Conservation (phyloP, 2,888 invertebrate species). For the Operophtera brumata region DNA sequence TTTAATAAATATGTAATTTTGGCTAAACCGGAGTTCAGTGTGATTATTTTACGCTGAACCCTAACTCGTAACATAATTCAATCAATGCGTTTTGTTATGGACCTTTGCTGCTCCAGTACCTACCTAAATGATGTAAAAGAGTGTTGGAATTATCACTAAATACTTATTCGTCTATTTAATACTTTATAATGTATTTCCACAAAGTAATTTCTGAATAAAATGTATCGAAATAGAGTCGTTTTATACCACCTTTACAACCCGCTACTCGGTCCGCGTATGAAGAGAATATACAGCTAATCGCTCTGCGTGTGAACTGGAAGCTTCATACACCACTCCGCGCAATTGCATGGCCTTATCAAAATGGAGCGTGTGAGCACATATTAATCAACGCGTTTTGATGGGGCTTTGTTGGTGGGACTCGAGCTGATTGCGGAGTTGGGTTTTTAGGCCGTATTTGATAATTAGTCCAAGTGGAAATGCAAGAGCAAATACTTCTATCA, state of each 20-base stretch:
- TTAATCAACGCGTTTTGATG: conserved; percentile 46
- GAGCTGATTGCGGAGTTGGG: conserved; percentile 11
- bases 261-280: background rate
- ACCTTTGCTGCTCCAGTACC: no score
- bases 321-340: conserved; percentile 51
- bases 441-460: conserved; percentile 16
- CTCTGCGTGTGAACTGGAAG: background rate
- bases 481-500: background rate
- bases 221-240: no score
- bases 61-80: no score
- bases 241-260: background rate
- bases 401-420: conserved; percentile 9
- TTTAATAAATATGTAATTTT: no score
- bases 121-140: no score
- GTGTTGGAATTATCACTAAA: no score
- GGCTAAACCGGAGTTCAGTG: no score
- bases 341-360: conserved; percentile 61
- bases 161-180: no score
- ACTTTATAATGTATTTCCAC: no score
- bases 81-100: no score
- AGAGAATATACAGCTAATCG: background rate
- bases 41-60: no score
- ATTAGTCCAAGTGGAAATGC: background rate
- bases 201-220: no score
- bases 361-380: conserved; percentile 51